Percentiles rank a stretch among this genome's conserved stretches.
These are phyloP conservation scores for Clitarchus hookeri DNA, from an alignment of 2,888 invertebrate species.

Conservation along the genomic window DNA sequence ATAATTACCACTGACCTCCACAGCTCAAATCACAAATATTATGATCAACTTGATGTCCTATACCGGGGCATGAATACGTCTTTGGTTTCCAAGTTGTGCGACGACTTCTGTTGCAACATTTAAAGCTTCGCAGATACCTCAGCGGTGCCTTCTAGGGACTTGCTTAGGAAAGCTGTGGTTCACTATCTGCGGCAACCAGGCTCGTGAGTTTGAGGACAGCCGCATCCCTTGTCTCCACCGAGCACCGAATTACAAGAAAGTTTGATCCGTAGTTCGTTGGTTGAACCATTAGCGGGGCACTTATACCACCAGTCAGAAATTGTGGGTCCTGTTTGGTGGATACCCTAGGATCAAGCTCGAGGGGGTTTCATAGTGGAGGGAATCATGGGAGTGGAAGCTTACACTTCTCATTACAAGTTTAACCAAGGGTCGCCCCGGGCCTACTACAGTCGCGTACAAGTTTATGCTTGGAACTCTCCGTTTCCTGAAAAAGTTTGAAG, in stretches of 20 bases:
- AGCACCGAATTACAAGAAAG: not conserved
- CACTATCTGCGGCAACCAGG: not conserved
- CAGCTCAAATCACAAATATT: no score
- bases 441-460: not conserved
- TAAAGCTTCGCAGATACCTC: no score
- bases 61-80: no score
- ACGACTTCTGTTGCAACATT: no score
- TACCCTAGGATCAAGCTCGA: not conserved
- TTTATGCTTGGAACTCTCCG: not conserved
- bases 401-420: slow-evolving; percentile 2
- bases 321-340: no score
- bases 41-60: no score
- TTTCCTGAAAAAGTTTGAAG: not conserved
- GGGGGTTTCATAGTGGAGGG: not conserved
- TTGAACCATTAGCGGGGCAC: not conserved
- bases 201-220: no score
- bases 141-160: not conserved
- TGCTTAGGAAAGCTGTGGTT: not conserved
- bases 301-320: not conserved
- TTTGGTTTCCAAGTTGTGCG: no score
- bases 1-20: no score
- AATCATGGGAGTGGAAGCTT: not conserved
- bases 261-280: no score
- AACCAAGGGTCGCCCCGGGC: not conserved
- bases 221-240: not conserved